Evolutionary conservation across 2,113 vertebrate genomes (phyloP).

Genomic region (Arothron firmamentum): DNA sequence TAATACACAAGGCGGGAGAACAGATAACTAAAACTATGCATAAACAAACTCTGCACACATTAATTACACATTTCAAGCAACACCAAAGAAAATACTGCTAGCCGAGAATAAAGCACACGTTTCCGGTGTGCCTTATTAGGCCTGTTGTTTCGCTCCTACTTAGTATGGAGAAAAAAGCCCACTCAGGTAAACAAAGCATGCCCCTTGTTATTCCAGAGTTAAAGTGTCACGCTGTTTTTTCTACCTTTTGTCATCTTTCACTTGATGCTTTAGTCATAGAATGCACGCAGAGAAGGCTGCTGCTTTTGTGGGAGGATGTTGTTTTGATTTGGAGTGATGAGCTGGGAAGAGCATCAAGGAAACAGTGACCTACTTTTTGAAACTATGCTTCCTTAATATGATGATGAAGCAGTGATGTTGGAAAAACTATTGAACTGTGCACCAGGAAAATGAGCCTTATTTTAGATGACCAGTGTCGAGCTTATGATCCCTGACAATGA

Average conservation of each 20-base stretch:
- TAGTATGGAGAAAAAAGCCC: slow-evolving; percentile 49
- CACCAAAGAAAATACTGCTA: slow-evolving; percentile 26
- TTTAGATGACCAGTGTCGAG: slow-evolving; percentile 2
- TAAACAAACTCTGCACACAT: slow-evolving; percentile 57
- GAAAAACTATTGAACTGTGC: not conserved
- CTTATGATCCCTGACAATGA: not conserved
- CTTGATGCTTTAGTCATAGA: slow-evolving; percentile 48
- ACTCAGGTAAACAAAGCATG: slow-evolving; percentile 63
- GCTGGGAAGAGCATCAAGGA: slow-evolving; percentile 32
- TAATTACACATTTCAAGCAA: slow-evolving; percentile 61
- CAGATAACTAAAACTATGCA: slow-evolving; percentile 48
- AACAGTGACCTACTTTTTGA: slow-evolving; percentile 51
- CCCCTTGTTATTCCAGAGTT: slow-evolving; percentile 47
- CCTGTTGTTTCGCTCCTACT: slow-evolving; percentile 31
- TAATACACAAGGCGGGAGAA: slow-evolving; percentile 39
- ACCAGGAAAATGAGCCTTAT: not conserved
- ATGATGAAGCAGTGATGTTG: not conserved
- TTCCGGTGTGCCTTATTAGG: slow-evolving; percentile 16
- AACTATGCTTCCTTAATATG: not conserved
- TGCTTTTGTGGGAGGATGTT: slow-evolving; percentile 49
- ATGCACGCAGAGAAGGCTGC: slow-evolving; percentile 20
- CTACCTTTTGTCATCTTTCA: slow-evolving; percentile 56
- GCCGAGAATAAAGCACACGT: slow-evolving; percentile 31
- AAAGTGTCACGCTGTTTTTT: slow-evolving; percentile 40
- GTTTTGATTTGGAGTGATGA: slow-evolving; percentile 19